Conservation (phyloP, 2,888 invertebrate species). For the Cephus spinipes region DNA sequence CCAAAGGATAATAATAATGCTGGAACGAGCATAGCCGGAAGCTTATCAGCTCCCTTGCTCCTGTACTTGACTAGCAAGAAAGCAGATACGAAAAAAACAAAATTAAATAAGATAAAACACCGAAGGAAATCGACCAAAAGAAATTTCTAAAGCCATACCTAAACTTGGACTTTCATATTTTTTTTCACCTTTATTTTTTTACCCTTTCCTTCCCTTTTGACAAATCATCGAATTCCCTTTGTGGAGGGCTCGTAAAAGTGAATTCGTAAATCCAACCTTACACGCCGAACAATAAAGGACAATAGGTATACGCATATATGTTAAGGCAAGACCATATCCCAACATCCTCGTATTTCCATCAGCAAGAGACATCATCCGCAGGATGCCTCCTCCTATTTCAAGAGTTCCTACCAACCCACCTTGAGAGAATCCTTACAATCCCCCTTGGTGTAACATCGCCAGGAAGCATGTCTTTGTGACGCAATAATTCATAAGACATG, state of each 20-base stretch:
- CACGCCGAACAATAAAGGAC: not conserved
- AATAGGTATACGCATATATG: not conserved
- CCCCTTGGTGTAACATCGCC: not conserved
- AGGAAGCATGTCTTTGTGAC: not conserved
- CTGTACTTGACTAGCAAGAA: not conserved
- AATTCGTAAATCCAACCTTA: not conserved
- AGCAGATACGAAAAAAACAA: not conserved
- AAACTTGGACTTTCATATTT: not conserved
- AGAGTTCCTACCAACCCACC: not conserved
- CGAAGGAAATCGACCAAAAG: not conserved
- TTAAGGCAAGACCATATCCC: not conserved
- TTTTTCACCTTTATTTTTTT: not conserved
- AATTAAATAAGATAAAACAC: not conserved
- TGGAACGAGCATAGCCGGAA: conserved; percentile 16
- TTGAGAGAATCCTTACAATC: not conserved
- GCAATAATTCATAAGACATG: not conserved
- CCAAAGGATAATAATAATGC: not conserved
- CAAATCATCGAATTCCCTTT: not conserved
- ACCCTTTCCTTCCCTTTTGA: too few species aligned
- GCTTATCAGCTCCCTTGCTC: not conserved
- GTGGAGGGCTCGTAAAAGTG: too few species aligned
- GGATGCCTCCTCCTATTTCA: not conserved
- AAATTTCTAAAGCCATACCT: not conserved
- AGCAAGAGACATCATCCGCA: not conserved
- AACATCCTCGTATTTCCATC: not conserved